Evolutionary conservation across 2,888 invertebrate genomes (phyloP).

Genomic region (Drosophila nr. fundita): DNA sequence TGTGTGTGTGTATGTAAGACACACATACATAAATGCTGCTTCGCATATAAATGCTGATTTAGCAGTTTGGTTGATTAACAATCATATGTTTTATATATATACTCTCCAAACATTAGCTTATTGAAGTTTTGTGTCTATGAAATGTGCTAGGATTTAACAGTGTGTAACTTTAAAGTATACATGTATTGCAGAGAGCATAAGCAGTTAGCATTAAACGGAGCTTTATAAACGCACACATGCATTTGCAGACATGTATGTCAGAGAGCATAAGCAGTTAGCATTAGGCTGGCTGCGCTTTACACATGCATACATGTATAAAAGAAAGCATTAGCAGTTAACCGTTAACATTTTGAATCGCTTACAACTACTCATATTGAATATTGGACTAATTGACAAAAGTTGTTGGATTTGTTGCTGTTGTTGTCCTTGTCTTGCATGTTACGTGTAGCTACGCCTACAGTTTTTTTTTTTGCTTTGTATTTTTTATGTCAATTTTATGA

Average conservation of each 20-base stretch:
- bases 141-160: slow-evolving; percentile 2
- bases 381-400: slow-evolving; percentile 20
- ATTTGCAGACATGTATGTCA: neutral
- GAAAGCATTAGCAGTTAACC: slow-evolving; percentile 10
- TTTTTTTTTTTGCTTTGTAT: neutral
- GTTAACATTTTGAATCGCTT: slow-evolving; percentile 8
- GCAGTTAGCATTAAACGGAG: neutral
- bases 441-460: neutral
- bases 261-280: slow-evolving; percentile 2
- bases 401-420: neutral
- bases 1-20: neutral
- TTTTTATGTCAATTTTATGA: slow-evolving; percentile 7
- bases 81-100: neutral
- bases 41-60: neutral
- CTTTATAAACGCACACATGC: neutral
- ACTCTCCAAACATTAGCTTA: neutral
- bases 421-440: slow-evolving; percentile 3
- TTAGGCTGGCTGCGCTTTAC: neutral
- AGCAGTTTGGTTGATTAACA: slow-evolving; percentile 1
- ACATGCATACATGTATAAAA: neutral
- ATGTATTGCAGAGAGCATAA: slow-evolving; percentile 2
- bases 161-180: neutral
- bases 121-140: slow-evolving; percentile 16
- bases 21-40: slow-evolving; percentile 7
- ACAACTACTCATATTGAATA: slow-evolving; percentile 7